Base-by-base conservation (phyloP, 2,113 vertebrate species). In the Ailuropoda melanoleuca region DNA sequence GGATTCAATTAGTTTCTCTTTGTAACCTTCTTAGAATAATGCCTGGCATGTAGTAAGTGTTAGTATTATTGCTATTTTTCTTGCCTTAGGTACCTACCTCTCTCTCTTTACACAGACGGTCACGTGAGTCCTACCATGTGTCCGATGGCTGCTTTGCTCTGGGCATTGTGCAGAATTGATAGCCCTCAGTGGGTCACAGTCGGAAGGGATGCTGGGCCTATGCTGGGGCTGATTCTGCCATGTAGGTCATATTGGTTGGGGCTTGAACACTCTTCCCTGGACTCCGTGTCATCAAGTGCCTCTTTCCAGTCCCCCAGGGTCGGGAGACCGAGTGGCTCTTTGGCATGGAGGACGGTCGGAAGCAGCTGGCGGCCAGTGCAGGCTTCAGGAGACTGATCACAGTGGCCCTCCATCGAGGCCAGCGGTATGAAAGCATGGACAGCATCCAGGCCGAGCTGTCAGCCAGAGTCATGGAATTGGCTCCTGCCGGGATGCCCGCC, bases 301-400 rank as follows among this genome's bases (percentile, higher is more conserved):
- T 78, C 94, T 96, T 97, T 89, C 75, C 92, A 99, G 99, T 99
- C 86, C 99, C 99, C 8, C 99, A 99, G 98, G 99, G 99, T 72
- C 99, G 99, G 83, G 99, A 99, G 98, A 99, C 99, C 0, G 99
- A 99, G 90, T 99, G 99, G 99, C 99, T 99, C 12, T 99, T 99
- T 96, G 99, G 99, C 70, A 99, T 99, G 1, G 99, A 99, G 15
- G 99, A 99, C 68, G 99, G 99, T 7, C 99, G 99, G 77, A 98
- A 97, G 98, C 99, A 99, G 98, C 98, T 99, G 88, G 99, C 99
- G 0, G 80, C 98, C 92, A 99, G 99, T 0, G 99, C 99, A 0
- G 99, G 99, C 89, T 99, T 99, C 62, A 95, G 99, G 31, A 99
- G 99, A 55, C 98, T 99, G 95, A 97, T 99, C 60, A 98, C 99